Conservation (phyloP, 2,888 invertebrate genomes). For the Rotaria sp. region DNA sequence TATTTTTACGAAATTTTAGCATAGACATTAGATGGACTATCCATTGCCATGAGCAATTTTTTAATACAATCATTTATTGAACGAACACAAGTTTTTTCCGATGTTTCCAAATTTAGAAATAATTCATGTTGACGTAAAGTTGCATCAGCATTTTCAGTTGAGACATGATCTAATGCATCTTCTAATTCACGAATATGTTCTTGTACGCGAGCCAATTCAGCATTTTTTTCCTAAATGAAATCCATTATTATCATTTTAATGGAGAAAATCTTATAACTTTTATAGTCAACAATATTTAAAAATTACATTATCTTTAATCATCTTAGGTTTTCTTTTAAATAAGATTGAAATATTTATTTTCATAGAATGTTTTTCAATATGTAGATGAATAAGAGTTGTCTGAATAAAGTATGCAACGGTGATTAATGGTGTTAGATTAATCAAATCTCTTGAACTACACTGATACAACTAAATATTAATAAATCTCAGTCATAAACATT, state of each 20-base stretch:
- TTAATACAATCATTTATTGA: neutral
- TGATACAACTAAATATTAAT: too few species aligned
- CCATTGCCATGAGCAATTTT: conserved; percentile 1
- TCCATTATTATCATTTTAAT: too few species aligned
- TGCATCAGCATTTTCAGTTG: neutral
- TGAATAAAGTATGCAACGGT: too few species aligned
- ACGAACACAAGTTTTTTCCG: neutral
- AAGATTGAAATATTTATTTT: too few species aligned
- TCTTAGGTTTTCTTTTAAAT: too few species aligned
- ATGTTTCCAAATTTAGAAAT: neutral
- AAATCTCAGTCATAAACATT: too few species aligned
- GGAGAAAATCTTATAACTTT: too few species aligned
- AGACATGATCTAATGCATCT: neutral
- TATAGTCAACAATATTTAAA: too few species aligned
- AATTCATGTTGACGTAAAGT: neutral
- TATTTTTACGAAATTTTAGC: neutral
- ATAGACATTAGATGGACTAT: neutral
- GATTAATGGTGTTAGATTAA: too few species aligned
- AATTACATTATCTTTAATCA: too few species aligned
- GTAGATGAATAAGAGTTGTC: neutral
- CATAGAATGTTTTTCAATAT: neutral
- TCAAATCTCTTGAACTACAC: too few species aligned
- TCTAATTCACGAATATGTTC: neutral
- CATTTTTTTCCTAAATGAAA: neutral
- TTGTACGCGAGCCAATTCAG: neutral